phyloP scores from a whole-genome alignment of 2,888 invertebrate genomes.

The Alviniconcha strummeri region DNA sequence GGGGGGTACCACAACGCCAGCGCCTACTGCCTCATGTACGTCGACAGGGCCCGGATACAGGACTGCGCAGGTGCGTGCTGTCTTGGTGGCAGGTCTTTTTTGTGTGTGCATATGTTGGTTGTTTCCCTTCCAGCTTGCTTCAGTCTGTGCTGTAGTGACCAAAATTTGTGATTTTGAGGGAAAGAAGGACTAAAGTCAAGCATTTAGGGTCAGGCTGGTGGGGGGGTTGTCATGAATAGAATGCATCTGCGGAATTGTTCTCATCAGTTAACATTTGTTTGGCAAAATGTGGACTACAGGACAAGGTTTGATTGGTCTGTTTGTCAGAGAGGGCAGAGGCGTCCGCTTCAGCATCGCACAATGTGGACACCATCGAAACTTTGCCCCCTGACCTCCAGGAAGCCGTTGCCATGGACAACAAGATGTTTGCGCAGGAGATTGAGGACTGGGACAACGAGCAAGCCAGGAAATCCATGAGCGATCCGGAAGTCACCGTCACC shows the following conservation, averaged over 20 bases:
- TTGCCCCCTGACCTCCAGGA: constrained; percentile 67
- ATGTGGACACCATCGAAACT: constrained; percentile 25
- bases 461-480: constrained; percentile 49
- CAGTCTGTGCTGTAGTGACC: too few relatives aligned
- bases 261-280: too few relatives aligned
- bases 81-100: neutral
- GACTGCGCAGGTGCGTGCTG: constrained; percentile 31
- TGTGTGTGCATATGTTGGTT: neutral
- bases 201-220: too few relatives aligned
- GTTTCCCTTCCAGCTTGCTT: too few relatives aligned
- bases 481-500: constrained; percentile 48
- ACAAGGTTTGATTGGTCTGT: neutral
- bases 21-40: constrained; percentile 75
- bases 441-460: constrained; percentile 72
- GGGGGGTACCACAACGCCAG: constrained; percentile 75
- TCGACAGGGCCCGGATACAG: constrained; percentile 63
- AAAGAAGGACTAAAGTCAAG: too few relatives aligned
- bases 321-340: constrained; percentile 10
- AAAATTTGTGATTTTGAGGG: too few relatives aligned
- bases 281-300: too few relatives aligned
- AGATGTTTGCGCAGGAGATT: constrained; percentile 68
- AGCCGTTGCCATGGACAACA: constrained; percentile 71
- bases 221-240: too few relatives aligned
- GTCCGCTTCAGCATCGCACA: neutral
- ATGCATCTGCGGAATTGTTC: too few relatives aligned